Base-by-base conservation (phyloP, 37 sponge, comb jelly and placozoan genomes). In the Amphimedon queenslandica region DNA sequence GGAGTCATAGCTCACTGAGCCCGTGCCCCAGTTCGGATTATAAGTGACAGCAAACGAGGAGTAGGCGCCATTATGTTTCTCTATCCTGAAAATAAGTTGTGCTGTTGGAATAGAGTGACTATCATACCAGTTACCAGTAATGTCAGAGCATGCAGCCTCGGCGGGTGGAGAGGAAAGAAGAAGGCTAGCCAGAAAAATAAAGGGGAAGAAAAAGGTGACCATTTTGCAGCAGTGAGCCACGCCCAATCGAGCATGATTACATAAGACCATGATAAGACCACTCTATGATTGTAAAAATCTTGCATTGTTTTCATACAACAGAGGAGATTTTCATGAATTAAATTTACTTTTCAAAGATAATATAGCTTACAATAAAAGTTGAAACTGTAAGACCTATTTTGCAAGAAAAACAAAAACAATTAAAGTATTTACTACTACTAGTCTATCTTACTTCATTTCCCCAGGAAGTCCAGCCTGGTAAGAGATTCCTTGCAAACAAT, bases 391-490 rank as follows among this genome's bases (percentile, higher is more conserved):
- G n/a, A n/a, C n/a, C n/a, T n/a, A n/a, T n/a, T n/a, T n/a, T n/a
- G n/a, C n/a, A n/a, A n/a, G n/a, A n/a, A n/a, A n/a, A n/a, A n/a
- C n/a, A n/a, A n/a, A n/a, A n/a, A n/a, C n/a, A n/a, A n/a, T n/a
- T n/a, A n/a, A n/a, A n/a, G n/a, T n/a, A n/a, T n/a, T n/a, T n/a
- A n/a, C n/a, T n/a, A n/a, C n/a, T n/a, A n/a, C n/a, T n/a, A n/a
- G n/a, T n/a, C n/a, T n/a, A n/a, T n/a, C 35, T 69, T 63, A 84
- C 87, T 69, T 90, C 91, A 75, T 90, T 86, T 37, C 91, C 91
- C 91, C 91, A 90, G 0, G 84, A 82, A 53, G 82, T 90, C 91
- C 91, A 90, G 20, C 79, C 78, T 34, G 87, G 82, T 41, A 73
- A 60, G 23, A 90, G 65, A 53, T 86, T 90, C 39, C 91, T 73